Evolutionary conservation across 1,140 invertebrate genomes (phyloP), one percentile per base, ranked within the genome.

Genomic region (Penaeus indicus): DNA sequence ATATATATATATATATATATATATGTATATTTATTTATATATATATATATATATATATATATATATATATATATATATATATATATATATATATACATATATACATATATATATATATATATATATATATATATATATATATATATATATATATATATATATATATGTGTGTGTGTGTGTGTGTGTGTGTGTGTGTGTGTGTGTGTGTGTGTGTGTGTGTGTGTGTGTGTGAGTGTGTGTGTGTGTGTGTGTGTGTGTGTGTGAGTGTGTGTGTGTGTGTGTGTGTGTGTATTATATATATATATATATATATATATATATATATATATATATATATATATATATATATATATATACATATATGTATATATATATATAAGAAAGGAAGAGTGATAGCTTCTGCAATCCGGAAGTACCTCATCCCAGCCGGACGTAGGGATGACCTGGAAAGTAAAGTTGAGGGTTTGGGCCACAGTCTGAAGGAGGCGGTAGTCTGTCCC

Each of bases 321-420:
- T 82, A n/a, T 82, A n/a, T 82, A 82, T 82, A 62, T 82, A 82
- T 82, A 63, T 82, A 82, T 82, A 82, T 82, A n/a, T 82, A 82
- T 82, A 62, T 82, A 82, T 82, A 63, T 82, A 82, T 82, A 82
- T 82, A n/a, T 82, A 82, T 82, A 62, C 62, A 82, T 82, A 63
- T 82, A 82, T 82, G 62, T 47, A 47, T 47, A 13, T 13, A 47
- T 2, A 7, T 4, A 47, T 47, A 47, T 47, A 47, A 54, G 10
- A 54, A 8, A 54, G 10, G 10, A 13, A 54, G 16, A 54, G 16
- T 13, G 54, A 54, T 11, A 13, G 10, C 54, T 0, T 2, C 10
- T 54, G 11, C 1, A 54, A 54, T 13, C 0, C 1, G 16, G 10
- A 11, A 54, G 54, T 54, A 54, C 54, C 54, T 54, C 54, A 54